phyloP scores from a whole-genome alignment of 2,797 vertebrate genomes.

The Muscicapa striata region DNA sequence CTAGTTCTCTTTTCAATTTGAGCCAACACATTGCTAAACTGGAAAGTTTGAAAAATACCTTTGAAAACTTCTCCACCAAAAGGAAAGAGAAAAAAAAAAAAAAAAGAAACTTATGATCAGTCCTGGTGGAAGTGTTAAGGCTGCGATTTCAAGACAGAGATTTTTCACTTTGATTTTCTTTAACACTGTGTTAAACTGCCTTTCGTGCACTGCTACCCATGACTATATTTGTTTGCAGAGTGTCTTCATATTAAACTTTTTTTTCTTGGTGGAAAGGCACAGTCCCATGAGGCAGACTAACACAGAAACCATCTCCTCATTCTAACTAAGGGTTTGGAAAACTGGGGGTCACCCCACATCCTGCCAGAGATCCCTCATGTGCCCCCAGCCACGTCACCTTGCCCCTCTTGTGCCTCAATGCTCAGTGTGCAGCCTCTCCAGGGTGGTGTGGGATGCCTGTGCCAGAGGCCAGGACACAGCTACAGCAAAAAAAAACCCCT shows the following conservation, averaged over 20 bases:
- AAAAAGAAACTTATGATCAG: constrained; percentile 67
- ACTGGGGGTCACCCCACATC: fast-evolving
- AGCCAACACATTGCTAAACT: constrained; percentile 80
- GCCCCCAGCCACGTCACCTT: fast-evolving
- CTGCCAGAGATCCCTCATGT: background rate
- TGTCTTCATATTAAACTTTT: background rate
- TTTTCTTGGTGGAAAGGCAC: background rate
- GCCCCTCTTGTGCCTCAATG: fast-evolving
- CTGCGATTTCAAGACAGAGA: constrained; percentile 48
- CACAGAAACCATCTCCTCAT: background rate
- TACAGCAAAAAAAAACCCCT: background rate
- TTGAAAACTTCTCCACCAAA: constrained; percentile 81
- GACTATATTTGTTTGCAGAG: background rate
- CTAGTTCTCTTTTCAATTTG: constrained; percentile 84
- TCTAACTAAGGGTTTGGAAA: background rate
- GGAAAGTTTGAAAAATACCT: constrained; percentile 83
- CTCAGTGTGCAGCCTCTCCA: background rate
- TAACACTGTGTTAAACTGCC: background rate
- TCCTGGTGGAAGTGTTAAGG: constrained; percentile 65
- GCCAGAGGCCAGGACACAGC: background rate
- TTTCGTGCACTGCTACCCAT: background rate
- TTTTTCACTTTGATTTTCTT: constrained; percentile 55
- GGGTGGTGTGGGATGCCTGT: background rate
- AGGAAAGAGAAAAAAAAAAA: constrained; percentile 61
- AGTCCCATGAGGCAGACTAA: background rate